phyloP scores from a whole-genome alignment of 2,888 invertebrate genomes.

The Leptinotarsa juncta region DNA sequence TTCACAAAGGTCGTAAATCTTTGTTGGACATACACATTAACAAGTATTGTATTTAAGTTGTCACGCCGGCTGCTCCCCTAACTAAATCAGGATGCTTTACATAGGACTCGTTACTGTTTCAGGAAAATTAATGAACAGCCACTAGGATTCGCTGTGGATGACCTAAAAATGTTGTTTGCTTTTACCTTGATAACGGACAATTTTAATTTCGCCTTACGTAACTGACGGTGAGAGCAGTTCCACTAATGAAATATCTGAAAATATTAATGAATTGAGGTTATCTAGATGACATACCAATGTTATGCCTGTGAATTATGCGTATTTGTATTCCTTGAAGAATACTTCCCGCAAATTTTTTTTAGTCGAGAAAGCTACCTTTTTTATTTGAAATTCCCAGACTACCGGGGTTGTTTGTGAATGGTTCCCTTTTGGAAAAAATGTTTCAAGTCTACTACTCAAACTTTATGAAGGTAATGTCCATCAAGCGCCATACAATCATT shows the following conservation, averaged over 20 bases:
- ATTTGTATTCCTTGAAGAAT: too few relatives aligned
- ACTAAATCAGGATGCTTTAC: conserved; percentile 23
- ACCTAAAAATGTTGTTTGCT: not conserved
- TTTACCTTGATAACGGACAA: not conserved
- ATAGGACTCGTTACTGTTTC: conserved; percentile 19
- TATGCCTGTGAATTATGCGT: too few relatives aligned
- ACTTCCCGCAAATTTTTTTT: too few relatives aligned
- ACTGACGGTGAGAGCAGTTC: too few relatives aligned
- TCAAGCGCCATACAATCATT: too few relatives aligned
- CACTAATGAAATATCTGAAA: not conserved
- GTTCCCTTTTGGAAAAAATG: too few relatives aligned
- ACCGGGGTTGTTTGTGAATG: too few relatives aligned
- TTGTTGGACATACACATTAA: conserved; percentile 12
- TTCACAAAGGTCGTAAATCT: conserved; percentile 23
- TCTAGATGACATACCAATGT: not conserved
- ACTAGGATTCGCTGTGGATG: not conserved
- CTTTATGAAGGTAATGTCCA: too few relatives aligned
- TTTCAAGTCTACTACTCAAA: too few relatives aligned
- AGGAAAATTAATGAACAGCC: conserved; percentile 20
- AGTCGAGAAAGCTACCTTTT: too few relatives aligned
- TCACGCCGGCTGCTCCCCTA: conserved; percentile 5
- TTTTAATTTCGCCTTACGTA: not conserved
- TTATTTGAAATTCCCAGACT: too few relatives aligned
- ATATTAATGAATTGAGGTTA: not conserved
- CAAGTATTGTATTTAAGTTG: conserved; percentile 21